A percentile compares a stretch with the other conserved stretches of the same genome.
These are phyloP conservation scores for Gymnoscelis rufifasciata DNA, from an alignment of 2,888 invertebrate genomes.

Conservation along the genomic window DNA sequence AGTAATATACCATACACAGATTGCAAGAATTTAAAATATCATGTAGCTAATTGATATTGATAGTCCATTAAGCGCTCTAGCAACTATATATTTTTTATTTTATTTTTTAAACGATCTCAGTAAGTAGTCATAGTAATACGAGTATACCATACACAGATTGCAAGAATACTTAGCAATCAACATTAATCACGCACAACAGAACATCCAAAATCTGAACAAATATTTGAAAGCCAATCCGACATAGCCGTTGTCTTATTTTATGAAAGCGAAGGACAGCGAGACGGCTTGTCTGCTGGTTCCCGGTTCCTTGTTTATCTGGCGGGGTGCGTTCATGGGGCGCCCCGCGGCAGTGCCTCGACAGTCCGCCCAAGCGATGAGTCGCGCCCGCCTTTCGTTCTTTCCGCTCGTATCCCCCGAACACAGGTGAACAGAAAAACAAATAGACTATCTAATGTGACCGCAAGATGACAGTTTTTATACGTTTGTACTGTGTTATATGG, in stretches of 20 bases:
- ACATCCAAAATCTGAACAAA: too few relatives aligned
- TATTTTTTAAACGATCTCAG: too few relatives aligned
- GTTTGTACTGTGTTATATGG: slow-evolving; percentile 73
- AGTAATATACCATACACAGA: too few relatives aligned
- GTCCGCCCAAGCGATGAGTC: slow-evolving; percentile 64
- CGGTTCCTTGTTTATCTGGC: slow-evolving; percentile 75
- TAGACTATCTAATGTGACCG: slow-evolving; percentile 46
- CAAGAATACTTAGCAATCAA: too few relatives aligned
- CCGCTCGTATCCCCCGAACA: slow-evolving; percentile 40
- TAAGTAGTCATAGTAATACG: too few relatives aligned
- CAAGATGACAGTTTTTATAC: slow-evolving; percentile 76
- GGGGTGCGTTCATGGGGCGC: slow-evolving; percentile 49
- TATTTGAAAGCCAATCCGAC: too few relatives aligned
- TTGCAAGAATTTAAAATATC: too few relatives aligned
- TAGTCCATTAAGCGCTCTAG: too few relatives aligned
- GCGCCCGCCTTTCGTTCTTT: slow-evolving; percentile 46
- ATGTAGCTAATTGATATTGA: too few relatives aligned
- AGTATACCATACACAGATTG: too few relatives aligned
- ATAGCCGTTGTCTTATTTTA: slow-evolving; percentile 74
- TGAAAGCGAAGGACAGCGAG: slow-evolving; percentile 66
- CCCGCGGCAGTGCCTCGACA: slow-evolving; percentile 65
- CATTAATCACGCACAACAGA: too few relatives aligned
- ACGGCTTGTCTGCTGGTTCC: slow-evolving; percentile 76
- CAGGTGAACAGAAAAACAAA: slow-evolving; percentile 52
- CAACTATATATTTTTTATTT: too few relatives aligned